Conservation (phyloP, 2,113 vertebrate species). For the Gopherus evgoodei region DNA sequence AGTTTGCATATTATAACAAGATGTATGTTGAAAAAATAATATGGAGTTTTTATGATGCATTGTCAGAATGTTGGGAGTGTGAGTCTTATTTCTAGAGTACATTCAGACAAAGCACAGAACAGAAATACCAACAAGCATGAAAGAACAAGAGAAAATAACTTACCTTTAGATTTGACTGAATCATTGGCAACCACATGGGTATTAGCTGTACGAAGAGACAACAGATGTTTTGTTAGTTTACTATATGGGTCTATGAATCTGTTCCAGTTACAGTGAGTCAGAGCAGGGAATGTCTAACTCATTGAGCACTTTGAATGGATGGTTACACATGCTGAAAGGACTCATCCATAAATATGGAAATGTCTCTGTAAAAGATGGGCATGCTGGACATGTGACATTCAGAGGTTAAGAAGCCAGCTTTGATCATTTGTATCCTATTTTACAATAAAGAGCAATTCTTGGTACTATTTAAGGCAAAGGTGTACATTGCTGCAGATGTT, state of each 20-base stretch:
- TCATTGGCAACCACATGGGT: slow-evolving; percentile 99
- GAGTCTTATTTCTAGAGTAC: neutral
- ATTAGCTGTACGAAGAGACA: slow-evolving; percentile 87
- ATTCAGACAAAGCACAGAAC: neutral
- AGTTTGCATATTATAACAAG: neutral
- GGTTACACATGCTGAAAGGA: neutral
- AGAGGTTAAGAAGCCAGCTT: slow-evolving; percentile 27
- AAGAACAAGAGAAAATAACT: slow-evolving; percentile 44
- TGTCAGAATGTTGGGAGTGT: neutral
- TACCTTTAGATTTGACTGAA: slow-evolving; percentile 98
- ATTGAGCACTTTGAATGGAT: neutral
- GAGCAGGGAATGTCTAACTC: neutral
- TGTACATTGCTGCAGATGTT: neutral
- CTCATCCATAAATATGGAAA: slow-evolving; percentile 5
- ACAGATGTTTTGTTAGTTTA: slow-evolving; percentile 40
- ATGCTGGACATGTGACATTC: slow-evolving; percentile 10
- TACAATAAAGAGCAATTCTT: slow-evolving; percentile 23
- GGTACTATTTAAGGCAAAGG: slow-evolving; percentile 28
- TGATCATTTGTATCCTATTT: slow-evolving; percentile 2
- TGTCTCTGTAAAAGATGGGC: neutral
- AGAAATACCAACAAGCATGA: neutral
- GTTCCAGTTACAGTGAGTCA: neutral
- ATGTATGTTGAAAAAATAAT: neutral
- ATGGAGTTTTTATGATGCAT: neutral
- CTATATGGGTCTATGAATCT: neutral